Evolutionary conservation across 1,140 invertebrate genomes (phyloP).

Genomic region (Elysia chlorotica): DNA sequence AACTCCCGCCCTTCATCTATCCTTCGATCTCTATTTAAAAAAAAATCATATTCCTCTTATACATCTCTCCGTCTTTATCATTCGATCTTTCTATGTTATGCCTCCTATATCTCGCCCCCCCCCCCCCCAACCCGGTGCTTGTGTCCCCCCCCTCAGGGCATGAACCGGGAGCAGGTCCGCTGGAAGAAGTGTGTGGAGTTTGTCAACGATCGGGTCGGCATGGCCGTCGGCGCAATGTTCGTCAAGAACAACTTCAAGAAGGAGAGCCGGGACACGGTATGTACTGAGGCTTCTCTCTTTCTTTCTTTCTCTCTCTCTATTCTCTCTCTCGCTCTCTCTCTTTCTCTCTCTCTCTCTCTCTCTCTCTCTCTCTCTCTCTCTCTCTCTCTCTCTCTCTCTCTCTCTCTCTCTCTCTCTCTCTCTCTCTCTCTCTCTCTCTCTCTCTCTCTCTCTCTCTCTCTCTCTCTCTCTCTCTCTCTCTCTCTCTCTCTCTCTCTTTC

Average conservation of each 20-base stretch:
- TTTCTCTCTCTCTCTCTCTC: background rate
- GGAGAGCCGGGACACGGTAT: constrained; percentile 77
- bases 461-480: too few species aligned
- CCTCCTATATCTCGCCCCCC: too few species aligned
- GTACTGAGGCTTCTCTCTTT: too few species aligned
- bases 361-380: too few species aligned
- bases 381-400: too few species aligned
- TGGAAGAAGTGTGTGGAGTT: constrained; percentile 84
- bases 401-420: background rate
- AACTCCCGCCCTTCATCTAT: too few species aligned
- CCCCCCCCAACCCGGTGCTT: too few species aligned
- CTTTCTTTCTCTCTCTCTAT: background rate
- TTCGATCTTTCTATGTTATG: too few species aligned
- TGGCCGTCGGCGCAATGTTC: constrained; percentile 84
- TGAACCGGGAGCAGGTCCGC: constrained; percentile 74
- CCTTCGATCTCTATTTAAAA: too few species aligned
- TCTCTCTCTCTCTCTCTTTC: background rate
- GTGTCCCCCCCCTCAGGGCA: constrained; percentile 69
- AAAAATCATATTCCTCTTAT: too few species aligned
- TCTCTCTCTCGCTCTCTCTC: background rate
- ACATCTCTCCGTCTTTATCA: too few species aligned
- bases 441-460: background rate
- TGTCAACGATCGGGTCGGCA: constrained; percentile 81
- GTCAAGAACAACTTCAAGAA: constrained; percentile 84
- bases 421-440: background rate